Percentiles rank a stretch among this genome's conserved stretches.
Evolutionary conservation across 2,888 invertebrate species (phyloP).

Genomic region (Leistus spinibarbis): DNA sequence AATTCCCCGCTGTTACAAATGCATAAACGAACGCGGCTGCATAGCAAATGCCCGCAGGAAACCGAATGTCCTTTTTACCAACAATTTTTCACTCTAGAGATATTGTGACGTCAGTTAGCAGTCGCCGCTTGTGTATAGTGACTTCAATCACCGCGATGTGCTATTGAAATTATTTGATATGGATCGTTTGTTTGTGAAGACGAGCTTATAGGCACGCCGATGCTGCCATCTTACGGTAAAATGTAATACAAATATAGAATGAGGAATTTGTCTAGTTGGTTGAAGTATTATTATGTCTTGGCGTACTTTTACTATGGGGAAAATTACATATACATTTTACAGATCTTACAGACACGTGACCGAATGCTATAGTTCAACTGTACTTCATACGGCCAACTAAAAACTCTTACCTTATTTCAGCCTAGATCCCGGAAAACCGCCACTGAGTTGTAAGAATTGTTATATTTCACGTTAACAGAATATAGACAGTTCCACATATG

Average conservation of each 20-base stretch:
- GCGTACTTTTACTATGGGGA: too few species aligned
- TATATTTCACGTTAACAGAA: too few species aligned
- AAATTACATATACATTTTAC: too few species aligned
- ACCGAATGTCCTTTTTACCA: background rate
- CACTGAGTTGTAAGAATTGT: too few species aligned
- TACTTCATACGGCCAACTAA: too few species aligned
- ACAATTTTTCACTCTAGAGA: constrained; percentile 43
- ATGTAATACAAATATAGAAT: constrained; percentile 17
- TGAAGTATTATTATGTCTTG: too few species aligned
- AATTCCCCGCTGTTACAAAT: background rate
- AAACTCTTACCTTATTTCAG: too few species aligned
- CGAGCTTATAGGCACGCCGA: constrained; percentile 17
- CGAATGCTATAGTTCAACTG: too few species aligned
- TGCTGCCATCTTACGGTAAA: constrained; percentile 14
- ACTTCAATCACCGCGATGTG: constrained; percentile 43
- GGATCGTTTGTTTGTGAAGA: constrained; percentile 43
- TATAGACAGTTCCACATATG: too few species aligned
- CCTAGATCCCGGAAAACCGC: too few species aligned
- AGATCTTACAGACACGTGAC: too few species aligned
- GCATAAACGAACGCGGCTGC: too few species aligned
- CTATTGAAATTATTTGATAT: constrained; percentile 43
- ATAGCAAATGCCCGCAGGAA: background rate
- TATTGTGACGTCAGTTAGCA: constrained; percentile 45
- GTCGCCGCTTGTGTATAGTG: constrained; percentile 42
- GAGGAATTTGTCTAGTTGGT: background rate